phyloP scores from a whole-genome alignment of 1,140 invertebrate species.

The Drosophila ambigua region DNA sequence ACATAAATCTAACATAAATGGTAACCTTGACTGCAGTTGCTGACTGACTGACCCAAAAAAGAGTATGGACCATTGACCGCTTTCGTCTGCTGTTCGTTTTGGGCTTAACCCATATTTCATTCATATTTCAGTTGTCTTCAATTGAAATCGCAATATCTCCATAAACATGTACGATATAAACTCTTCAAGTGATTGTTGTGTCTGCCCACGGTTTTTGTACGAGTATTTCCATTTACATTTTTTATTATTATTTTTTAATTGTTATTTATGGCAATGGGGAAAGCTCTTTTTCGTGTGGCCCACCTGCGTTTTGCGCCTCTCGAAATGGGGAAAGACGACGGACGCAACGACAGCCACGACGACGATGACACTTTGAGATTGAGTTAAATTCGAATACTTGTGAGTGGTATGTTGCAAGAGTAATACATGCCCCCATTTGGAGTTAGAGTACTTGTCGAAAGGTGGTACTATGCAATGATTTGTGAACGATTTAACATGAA shows the following conservation, averaged over 20 bases:
- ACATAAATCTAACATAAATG: no score
- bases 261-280: slow-evolving; percentile 51
- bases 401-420: slow-evolving; percentile 20
- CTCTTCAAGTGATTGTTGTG: slow-evolving; percentile 30
- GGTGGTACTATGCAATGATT: neutral
- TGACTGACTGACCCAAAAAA: slow-evolving; percentile 10
- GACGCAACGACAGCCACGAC: slow-evolving; percentile 20
- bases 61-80: neutral
- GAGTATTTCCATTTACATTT: slow-evolving; percentile 38
- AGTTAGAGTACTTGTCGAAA: no score
- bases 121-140: slow-evolving; percentile 14
- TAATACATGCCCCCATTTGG: neutral
- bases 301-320: slow-evolving; percentile 34
- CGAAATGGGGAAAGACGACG: neutral
- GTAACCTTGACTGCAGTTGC: no score
- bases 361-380: slow-evolving; percentile 28
- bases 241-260: slow-evolving; percentile 48
- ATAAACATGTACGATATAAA: slow-evolving; percentile 25
- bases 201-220: slow-evolving; percentile 33
- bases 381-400: slow-evolving; percentile 18
- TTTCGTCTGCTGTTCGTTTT: slow-evolving; percentile 3
- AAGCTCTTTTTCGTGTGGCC: slow-evolving; percentile 27
- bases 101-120: slow-evolving; percentile 31
- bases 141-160: slow-evolving; percentile 24
- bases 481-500: neutral